Percentiles rank a stretch among this genome's conserved stretches.
Evolutionary conservation across 2,113 vertebrate genomes (phyloP).

Genomic region (Pterophyllum scalare): DNA sequence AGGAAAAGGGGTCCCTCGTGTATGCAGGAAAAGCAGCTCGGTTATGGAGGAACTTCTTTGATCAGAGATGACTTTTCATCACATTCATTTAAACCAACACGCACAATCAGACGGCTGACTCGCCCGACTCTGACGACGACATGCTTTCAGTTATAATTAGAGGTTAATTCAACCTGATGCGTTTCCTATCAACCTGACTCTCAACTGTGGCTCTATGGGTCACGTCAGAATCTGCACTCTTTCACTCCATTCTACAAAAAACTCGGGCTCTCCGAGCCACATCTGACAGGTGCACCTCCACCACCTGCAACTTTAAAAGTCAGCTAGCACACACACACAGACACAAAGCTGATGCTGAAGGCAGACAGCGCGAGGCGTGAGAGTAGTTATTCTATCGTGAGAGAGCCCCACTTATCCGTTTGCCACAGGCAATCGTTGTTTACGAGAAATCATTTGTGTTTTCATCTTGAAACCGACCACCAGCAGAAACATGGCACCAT

Average conservation of each 20-base stretch:
- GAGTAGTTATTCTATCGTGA: not conserved
- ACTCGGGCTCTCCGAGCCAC: no score
- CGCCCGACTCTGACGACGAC: not conserved
- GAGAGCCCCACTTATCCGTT: not conserved
- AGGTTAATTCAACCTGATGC: not conserved
- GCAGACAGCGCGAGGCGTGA: not conserved
- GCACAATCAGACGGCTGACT: not conserved
- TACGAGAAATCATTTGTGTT: not conserved
- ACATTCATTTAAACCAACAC: slow-evolving; percentile 1
- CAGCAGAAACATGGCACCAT: not conserved
- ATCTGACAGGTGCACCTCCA: not conserved
- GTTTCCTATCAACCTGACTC: not conserved
- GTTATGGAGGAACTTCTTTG: not conserved
- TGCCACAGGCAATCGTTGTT: not conserved
- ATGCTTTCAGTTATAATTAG: not conserved
- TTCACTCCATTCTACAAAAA: not conserved
- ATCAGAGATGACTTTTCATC: not conserved
- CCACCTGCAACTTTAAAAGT: not conserved
- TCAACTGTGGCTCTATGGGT: not conserved
- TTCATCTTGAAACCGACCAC: no score
- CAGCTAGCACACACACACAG: not conserved
- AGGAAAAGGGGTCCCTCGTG: not conserved
- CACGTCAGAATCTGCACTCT: not conserved
- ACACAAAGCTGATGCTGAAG: not conserved
- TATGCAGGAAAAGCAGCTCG: not conserved